Conservation (phyloP, 2,113 vertebrate genomes). For the Pimephales promelas region DNA sequence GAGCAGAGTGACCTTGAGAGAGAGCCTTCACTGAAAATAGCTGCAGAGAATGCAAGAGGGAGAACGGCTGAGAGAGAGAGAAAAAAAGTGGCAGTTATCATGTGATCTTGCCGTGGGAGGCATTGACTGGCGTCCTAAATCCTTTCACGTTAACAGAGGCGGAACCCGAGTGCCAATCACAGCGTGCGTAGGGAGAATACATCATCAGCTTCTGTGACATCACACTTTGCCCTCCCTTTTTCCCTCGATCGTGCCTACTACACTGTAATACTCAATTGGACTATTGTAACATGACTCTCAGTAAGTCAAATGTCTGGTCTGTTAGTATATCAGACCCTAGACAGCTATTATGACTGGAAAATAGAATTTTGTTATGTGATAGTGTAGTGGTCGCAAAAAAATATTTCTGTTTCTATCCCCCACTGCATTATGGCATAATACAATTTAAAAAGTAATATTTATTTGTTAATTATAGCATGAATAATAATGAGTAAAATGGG, state of each 20-base stretch:
- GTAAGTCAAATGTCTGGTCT: background rate
- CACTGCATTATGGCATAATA: no score
- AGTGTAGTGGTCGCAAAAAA: no score
- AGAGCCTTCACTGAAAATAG: constrained; percentile 37
- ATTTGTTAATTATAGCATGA: no score
- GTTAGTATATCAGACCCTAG: background rate
- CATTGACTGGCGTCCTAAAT: constrained; percentile 63
- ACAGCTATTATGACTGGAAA: background rate
- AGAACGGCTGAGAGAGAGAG: background rate
- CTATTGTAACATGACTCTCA: constrained; percentile 21
- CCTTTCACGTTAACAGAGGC: constrained; percentile 54
- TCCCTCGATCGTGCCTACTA: background rate
- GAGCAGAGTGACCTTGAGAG: constrained; percentile 51
- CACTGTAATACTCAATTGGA: background rate
- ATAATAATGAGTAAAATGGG: no score
- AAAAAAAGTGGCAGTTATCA: constrained; percentile 39
- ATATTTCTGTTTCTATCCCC: no score
- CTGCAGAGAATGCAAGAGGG: background rate
- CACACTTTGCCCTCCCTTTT: constrained; percentile 49
- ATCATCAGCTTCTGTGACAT: constrained; percentile 37
- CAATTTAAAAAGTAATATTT: no score
- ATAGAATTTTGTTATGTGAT: no score
- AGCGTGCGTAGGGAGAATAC: background rate
- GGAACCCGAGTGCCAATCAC: constrained; percentile 48
- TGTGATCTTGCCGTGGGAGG: constrained; percentile 59